phyloP scores from a whole-genome alignment of 2,888 invertebrate species.

The Microplitis manilae region DNA sequence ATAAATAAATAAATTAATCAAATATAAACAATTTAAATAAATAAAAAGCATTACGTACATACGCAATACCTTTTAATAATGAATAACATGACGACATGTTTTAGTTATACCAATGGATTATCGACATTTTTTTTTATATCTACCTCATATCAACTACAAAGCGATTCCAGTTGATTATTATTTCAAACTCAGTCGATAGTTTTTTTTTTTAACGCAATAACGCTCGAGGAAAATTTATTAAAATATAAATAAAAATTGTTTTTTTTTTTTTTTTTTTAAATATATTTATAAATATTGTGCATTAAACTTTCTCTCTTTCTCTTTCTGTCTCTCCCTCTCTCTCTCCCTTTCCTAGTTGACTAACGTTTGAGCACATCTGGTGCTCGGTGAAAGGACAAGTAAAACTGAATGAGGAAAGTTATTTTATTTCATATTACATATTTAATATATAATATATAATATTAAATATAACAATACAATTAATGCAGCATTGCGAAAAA shows the following conservation, averaged over 20 bases:
- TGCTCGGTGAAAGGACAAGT: constrained; percentile 17
- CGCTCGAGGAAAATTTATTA: no score
- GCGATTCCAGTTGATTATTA: neutral
- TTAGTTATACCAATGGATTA: neutral
- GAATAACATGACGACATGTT: neutral
- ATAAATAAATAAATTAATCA: neutral
- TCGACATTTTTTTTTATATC: neutral
- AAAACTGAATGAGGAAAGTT: constrained; percentile 9
- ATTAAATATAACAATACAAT: neutral
- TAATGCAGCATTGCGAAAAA: neutral
- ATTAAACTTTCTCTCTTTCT: constrained; percentile 11
- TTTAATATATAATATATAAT: neutral
- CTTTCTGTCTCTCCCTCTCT: neutral
- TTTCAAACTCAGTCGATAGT: neutral
- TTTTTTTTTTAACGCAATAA: no score
- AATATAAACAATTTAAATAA: neutral
- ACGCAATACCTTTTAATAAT: neutral
- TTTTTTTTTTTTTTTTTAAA: neutral
- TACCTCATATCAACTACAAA: no score
- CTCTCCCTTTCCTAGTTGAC: neutral
- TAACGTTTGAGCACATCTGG: constrained; percentile 20
- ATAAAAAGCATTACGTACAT: neutral
- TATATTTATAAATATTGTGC: constrained; percentile 13
- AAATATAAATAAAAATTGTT: neutral
- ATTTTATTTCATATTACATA: neutral